Conservation (phyloP, 2,113 vertebrate species). For the Burhinus oedicnemus region DNA sequence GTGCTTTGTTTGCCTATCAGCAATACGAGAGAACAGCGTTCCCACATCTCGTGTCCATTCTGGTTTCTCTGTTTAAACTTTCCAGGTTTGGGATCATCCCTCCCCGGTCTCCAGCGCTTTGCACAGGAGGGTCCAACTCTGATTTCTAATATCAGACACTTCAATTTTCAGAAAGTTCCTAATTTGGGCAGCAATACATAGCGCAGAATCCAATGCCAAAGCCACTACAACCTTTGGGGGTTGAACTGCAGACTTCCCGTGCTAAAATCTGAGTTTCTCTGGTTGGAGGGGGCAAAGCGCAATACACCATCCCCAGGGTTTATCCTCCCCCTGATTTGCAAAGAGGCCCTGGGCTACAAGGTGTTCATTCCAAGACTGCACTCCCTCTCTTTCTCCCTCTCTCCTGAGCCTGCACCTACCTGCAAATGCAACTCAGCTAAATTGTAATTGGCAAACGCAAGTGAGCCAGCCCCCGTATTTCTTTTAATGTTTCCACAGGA, state of each 20-base stretch:
- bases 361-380: background rate
- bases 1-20: background rate
- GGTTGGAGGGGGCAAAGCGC: background rate
- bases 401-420: conserved; percentile 53
- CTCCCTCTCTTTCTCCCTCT: background rate
- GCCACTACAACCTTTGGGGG: background rate
- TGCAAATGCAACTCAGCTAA: conserved; percentile 43
- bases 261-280: background rate
- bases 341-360: background rate
- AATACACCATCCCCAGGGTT: background rate
- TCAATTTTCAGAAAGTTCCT: background rate
- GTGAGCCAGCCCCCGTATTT: conserved; percentile 10
- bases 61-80: background rate
- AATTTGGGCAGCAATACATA: fast-evolving
- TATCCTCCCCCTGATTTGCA: background rate
- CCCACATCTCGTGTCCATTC: background rate
- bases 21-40: background rate
- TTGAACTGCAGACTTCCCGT: fast-evolving
- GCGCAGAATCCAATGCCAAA: background rate
- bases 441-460: background rate
- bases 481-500: conserved; percentile 32
- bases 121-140: background rate
- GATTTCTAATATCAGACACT: fast-evolving
- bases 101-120: background rate
- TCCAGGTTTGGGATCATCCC: background rate